These are phyloP conservation scores for Solea senegalensis DNA, from an alignment of 2,113 vertebrate genomes.

Conservation along the genomic window DNA sequence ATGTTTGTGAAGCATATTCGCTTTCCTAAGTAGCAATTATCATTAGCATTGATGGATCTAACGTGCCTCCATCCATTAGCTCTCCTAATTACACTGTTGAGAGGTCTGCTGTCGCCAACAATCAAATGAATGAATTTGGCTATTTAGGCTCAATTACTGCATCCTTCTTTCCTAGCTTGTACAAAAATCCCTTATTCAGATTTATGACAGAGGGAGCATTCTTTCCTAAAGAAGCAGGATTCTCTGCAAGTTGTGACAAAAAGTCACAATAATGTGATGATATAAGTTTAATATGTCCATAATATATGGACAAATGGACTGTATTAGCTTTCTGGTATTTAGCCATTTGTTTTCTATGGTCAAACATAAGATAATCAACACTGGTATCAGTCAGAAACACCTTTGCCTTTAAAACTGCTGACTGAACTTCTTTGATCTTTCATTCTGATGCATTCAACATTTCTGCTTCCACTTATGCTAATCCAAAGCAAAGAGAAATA, in stretches of 20 bases:
- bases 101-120: constrained; percentile 77
- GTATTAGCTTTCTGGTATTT: neutral
- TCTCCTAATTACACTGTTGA: constrained; percentile 77
- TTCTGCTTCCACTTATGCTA: neutral
- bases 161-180: constrained; percentile 19
- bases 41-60: constrained; percentile 83
- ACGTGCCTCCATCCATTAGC: constrained; percentile 75
- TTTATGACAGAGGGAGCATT: constrained; percentile 54
- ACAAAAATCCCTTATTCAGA: constrained; percentile 69
- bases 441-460: neutral
- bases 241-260: constrained; percentile 30
- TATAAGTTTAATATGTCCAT: neutral
- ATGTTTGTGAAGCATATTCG: constrained; percentile 54
- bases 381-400: too few species aligned
- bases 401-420: neutral
- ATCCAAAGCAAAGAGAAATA: neutral
- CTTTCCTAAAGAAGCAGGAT: neutral
- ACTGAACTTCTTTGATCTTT: neutral
- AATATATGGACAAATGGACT: constrained; percentile 4
- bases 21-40: constrained; percentile 76
- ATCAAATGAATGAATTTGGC: constrained; percentile 81
- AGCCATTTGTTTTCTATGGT: neutral
- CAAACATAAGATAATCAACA: too few species aligned
- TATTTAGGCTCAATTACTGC: constrained; percentile 76
- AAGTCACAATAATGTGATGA: constrained; percentile 39